Evolutionary conservation across 2,113 vertebrate species (phyloP), one percentile per base, ranked within the genome.

Genomic region (Rhegmatorhina hoffmannsi): DNA sequence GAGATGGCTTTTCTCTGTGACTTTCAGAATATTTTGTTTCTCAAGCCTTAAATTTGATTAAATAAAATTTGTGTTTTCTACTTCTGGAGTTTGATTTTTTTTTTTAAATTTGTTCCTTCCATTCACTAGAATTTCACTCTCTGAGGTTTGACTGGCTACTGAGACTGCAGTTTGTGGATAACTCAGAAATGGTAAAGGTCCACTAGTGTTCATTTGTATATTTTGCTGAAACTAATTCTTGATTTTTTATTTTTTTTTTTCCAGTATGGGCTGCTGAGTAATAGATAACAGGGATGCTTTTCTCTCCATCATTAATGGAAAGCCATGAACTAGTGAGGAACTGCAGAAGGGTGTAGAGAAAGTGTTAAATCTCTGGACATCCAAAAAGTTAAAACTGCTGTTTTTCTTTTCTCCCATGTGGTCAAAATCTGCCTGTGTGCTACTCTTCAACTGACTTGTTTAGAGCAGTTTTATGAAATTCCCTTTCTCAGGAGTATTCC

Each of bases 51-150:
- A 82, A 82, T 86, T 95, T 91, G 40, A 64, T 92, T 90, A 84
- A 96, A 97, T 97, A 95, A 96, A 96, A 93, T 33, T 13, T 77
- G 85, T 92, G 8, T 96, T 93, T 96, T 94, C 31, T 95, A 95
- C 12, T 88, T 18, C 9, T 92, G 68, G 79, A 72, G 76, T 83
- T 72, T 68, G 47, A 24, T 77, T 85, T 50, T 13, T 13, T 50
- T 50, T 50, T 14, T 14, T 40, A 58, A 28, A 53, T 70, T 33
- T 81, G 3, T 87, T 95, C 33, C 13, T 90, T 88, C 9, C 6
- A 29, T 7, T 86, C 24, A 50, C 23, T 64, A 29, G 4, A 46
- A 17, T 67, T 90, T 91, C 3, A 4, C 3, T 47, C 19, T 81
- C 1, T 3, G 17, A 76, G 33, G 17, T 56, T 91, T 77, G 28